Base-by-base conservation (phyloP, 1,140 invertebrate genomes). In the Aphaenogaster floridana region DNA sequence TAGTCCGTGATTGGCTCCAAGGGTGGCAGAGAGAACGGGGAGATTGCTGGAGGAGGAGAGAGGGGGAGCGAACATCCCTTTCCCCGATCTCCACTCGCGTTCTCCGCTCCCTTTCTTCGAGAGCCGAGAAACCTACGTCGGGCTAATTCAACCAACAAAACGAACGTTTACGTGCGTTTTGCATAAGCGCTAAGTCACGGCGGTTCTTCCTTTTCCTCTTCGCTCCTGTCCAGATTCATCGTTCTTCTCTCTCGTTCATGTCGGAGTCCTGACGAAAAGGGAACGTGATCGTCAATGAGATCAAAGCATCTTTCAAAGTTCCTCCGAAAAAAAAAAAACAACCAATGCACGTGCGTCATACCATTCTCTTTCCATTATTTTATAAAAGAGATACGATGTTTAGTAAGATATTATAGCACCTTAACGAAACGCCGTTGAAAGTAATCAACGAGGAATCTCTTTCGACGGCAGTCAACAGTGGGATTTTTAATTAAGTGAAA, bases 121-220 rank as follows among this genome's bases (percentile, higher is more conserved):
- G 48, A 39, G 5, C 39, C 36, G 76, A 88, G 66, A 87, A 81
- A 71, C 64, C 86, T 71, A 84, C 89, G 88, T 87, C 89, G 92
- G 92, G 91, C 93, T 95, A 95, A 95, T 95, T 95, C 94, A 86
- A 93, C 92, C 93, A 94, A 94, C 94, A 95, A 95, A 95, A 95
- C 94, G 93, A 93, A 93, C 94, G 94, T 95, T 95, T 94, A 95
- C 91, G 92, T 91, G 83, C 91, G 90, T 94, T 94, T 94, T 94
- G 92, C 94, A 95, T 94, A 94, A 93, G 86, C 87, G 94, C 92
- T 86, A 88, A 94, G 93, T 95, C 94, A 95, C 83, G 81, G 42
- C 8, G 64, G 52, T 61, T 76, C 71, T 74, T 71, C 61, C 59
- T 88, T 77, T 86, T 88, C 69, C 66, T 50, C 48, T 3, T 34